Base-by-base conservation (phyloP, 2,888 invertebrate genomes). In the Euphydryas editha region DNA sequence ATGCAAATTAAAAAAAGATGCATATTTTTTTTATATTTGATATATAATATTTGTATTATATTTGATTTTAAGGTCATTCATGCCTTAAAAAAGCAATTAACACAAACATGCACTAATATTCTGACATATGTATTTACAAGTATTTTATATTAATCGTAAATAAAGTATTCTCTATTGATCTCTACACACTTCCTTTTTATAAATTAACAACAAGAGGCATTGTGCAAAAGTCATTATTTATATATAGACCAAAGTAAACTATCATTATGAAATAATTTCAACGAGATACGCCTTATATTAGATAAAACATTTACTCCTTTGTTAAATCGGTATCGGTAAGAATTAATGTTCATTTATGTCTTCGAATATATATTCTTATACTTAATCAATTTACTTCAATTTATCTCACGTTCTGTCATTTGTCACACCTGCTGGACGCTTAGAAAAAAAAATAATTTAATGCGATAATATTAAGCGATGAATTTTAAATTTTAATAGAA, bases 151-250 rank as follows among this genome's bases (percentile, higher is more conserved):
- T 44, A 44, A 44, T 15, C 42, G 2, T 44, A 44, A n/a, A 39
- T 39, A 24, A 51, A 51, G 15, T 51, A 24, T 51, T 51, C 47
- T 15, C 39, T 44, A 3, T 24, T 8, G 15, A n/a, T n/a, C n/a
- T n/a, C n/a, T n/a, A 51, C 15, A 21, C 13, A 21, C 15, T 51
- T 24, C 49, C 24, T 51, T 8, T 2, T 51, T 21, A 51, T 24
- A 51, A 51, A 51, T 51, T 54, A 54, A 24, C 54, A 54, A n/a
- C 36, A 10, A 17, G 36, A 54, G 17, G 10, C 17, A 30, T 54
- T 30, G 36, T 17, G 30, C 54, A 54, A 54, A 54, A 54, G 17
- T 17, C 21, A 54, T 11, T 54, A 10, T 17, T 54, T 30, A 36
- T 30, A 36, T 36, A 36, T 17, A 36, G 30, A 54, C 30, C n/a